phyloP scores from a whole-genome alignment of 2,888 invertebrate species.

The Xylota sylvarum region DNA sequence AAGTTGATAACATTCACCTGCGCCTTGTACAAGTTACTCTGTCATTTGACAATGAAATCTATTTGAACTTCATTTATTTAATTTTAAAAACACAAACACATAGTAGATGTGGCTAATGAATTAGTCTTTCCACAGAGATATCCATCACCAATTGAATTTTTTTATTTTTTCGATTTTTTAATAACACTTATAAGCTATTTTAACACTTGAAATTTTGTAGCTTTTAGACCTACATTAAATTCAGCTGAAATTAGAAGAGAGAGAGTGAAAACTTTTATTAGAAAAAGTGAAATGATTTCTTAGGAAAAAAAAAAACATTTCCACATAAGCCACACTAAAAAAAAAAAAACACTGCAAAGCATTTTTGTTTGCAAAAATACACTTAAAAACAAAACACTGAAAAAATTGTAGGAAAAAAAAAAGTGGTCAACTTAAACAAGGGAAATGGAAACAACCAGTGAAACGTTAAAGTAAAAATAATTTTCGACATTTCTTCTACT shows the following conservation, averaged over 20 bases:
- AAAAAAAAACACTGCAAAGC: not conserved
- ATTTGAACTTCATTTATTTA: conserved; percentile 32
- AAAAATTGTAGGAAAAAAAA: not conserved
- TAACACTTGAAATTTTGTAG: conserved; percentile 53
- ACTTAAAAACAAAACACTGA: not conserved
- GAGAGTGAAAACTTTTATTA: conserved; percentile 22
- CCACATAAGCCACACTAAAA: conserved; percentile 42
- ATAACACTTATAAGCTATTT: conserved; percentile 27
- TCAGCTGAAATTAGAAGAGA: conserved; percentile 66
- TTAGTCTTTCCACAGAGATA: conserved; percentile 17
- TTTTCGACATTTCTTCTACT: too few relatives aligned
- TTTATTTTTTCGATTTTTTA: conserved; percentile 17
- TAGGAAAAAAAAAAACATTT: not conserved
- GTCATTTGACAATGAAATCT: conserved; percentile 24
- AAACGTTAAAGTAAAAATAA: not conserved
- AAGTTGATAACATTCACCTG: conserved; percentile 57
- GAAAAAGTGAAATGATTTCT: conserved; percentile 1
- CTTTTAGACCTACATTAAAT: conserved; percentile 40
- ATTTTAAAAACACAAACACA: conserved; percentile 38
- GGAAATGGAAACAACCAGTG: conserved; percentile 38
- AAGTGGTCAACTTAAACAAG: not conserved
- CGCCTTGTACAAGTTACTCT: conserved; percentile 29
- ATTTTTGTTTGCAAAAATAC: not conserved
- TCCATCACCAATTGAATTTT: conserved; percentile 43
- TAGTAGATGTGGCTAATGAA: conserved; percentile 32